A percentile compares a stretch with the other conserved stretches of the same genome.
Conservation (phyloP, 2,797 vertebrate species). For the Melanogrammus aeglefinus region DNA sequence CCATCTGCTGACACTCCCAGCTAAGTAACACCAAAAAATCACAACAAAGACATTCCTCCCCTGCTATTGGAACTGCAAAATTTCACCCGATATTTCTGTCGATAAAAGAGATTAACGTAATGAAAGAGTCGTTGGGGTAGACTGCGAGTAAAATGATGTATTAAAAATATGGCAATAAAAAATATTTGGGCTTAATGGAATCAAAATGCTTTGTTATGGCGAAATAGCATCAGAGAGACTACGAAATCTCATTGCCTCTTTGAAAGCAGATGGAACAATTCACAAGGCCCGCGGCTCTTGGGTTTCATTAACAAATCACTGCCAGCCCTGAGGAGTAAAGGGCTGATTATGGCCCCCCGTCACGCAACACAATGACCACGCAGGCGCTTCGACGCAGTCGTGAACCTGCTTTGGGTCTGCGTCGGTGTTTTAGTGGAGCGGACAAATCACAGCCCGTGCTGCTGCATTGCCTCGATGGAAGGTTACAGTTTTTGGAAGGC, state of each 20-base stretch:
- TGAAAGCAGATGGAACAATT: constrained; percentile 2
- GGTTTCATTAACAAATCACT: background rate
- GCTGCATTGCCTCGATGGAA: no score
- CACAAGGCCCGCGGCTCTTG: background rate
- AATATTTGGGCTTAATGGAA: constrained; percentile 8
- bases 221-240: constrained; percentile 1
- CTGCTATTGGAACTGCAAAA: constrained; percentile 43
- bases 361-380: no score
- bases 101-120: background rate
- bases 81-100: constrained; percentile 42
- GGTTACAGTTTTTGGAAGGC: no score
- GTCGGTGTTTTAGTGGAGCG: no score
- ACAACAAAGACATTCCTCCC: background rate
- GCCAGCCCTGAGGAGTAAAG: background rate
- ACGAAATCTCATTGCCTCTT: background rate
- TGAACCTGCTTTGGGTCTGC: no score
- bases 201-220: constrained; percentile 21
- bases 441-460: no score
- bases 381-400: no score
- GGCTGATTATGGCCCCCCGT: no score
- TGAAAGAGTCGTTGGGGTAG: background rate
- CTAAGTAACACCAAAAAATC: background rate
- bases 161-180: constrained; percentile 6
- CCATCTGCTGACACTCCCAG: constrained; percentile 50
- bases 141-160: background rate